A percentile compares a stretch with the other conserved stretches of the same genome.
Evolutionary conservation across 2,113 vertebrate species (phyloP).

Genomic region (Prinia subflava): DNA sequence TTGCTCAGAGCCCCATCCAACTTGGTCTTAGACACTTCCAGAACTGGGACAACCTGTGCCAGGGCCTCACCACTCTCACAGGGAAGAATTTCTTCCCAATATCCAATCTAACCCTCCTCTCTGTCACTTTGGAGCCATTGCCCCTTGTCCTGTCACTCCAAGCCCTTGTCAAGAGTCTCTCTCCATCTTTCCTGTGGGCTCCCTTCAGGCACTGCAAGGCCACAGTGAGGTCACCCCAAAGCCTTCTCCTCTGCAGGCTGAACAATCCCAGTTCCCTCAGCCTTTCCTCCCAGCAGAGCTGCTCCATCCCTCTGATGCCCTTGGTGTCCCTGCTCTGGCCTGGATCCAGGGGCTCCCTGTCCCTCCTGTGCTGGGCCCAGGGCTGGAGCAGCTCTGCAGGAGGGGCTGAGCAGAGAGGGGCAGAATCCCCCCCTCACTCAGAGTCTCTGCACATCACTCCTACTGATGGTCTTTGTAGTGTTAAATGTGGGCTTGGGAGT

Average conservation of each 20-base stretch:
- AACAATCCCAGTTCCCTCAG: not conserved
- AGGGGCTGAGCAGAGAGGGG: not conserved
- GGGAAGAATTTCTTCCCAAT: accelerated
- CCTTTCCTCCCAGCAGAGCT: not conserved
- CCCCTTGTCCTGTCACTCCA: not conserved
- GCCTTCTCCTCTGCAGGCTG: not conserved
- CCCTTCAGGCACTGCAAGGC: not conserved
- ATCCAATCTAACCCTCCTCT: accelerated
- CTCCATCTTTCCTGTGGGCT: not conserved
- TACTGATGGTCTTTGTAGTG: not conserved
- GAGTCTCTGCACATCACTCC: not conserved
- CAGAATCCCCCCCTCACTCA: not conserved
- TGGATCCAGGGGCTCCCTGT: not conserved
- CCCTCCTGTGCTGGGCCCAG: not conserved
- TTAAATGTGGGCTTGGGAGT: not conserved
- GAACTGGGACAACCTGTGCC: not conserved
- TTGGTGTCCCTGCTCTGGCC: not conserved
- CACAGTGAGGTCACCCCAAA: not conserved
- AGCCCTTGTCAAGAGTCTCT: not conserved
- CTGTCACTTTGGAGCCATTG: not conserved
- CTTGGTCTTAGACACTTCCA: accelerated
- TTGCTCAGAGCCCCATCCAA: accelerated
- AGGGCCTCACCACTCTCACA: not conserved
- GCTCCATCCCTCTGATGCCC: not conserved
- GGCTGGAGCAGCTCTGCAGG: not conserved